Conservation (phyloP, 2,113 vertebrate genomes). For the Ahaetulla prasina region DNA sequence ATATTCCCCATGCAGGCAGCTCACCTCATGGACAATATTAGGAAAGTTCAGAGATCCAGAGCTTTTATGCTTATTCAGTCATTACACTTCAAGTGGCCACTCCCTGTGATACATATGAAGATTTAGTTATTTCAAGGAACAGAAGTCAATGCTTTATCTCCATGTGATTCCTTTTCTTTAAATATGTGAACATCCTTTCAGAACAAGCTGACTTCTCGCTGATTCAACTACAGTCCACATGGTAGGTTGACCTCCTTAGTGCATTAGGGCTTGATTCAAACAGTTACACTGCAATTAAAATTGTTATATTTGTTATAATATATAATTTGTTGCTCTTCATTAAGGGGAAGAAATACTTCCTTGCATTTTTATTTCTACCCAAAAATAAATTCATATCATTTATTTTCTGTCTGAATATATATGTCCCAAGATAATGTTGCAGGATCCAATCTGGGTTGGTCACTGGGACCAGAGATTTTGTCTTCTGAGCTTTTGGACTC, state of each 20-base stretch:
- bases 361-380: background rate
- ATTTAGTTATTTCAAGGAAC: background rate
- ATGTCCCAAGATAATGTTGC: too few relatives aligned
- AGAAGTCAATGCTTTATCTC: background rate
- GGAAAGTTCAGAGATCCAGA: background rate
- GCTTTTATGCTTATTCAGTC: background rate
- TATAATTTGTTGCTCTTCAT: background rate
- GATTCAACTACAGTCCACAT: background rate
- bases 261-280: background rate
- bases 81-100: background rate
- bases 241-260: background rate
- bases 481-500: too few relatives aligned
- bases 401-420: background rate
- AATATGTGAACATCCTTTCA: background rate
- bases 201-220: background rate
- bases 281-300: background rate
- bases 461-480: too few relatives aligned
- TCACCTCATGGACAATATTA: background rate
- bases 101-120: background rate
- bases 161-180: background rate
- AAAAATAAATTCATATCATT: background rate
- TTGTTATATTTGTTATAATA: background rate
- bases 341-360: background rate
- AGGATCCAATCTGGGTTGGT: too few relatives aligned
- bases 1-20: background rate